phyloP scores from a whole-genome alignment of 2,113 vertebrate species.

The Xiphophorus hellerii region DNA sequence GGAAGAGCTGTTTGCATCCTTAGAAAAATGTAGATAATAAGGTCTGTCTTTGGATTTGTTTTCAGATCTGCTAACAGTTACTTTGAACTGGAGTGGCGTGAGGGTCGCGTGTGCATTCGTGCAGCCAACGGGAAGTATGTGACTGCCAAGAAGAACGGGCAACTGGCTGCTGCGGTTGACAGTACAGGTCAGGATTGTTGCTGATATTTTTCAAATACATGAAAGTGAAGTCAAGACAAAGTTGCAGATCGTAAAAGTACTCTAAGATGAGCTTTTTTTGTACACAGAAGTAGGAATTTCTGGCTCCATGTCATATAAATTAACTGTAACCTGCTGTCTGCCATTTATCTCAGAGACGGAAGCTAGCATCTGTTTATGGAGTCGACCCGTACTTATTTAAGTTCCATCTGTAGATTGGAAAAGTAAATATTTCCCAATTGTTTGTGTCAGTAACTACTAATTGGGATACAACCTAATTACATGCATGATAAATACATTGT shows the following conservation, averaged over 20 bases:
- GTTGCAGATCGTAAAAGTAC: not conserved
- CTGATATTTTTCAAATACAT: not conserved
- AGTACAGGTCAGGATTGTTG: conserved; percentile 81
- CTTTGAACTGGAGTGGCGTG: conserved; percentile 94
- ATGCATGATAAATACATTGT: too few species aligned
- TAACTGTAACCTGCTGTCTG: not conserved
- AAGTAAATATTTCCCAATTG: not conserved
- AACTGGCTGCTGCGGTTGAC: conserved; percentile 91
- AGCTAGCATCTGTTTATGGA: not conserved
- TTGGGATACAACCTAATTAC: not conserved
- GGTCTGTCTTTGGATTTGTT: conserved; percentile 13
- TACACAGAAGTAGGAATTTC: not conserved
- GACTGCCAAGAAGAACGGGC: conserved; percentile 94
- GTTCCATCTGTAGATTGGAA: not conserved
- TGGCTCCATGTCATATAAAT: not conserved
- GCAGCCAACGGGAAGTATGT: conserved; percentile 93
- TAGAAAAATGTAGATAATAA: not conserved
- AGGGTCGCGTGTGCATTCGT: conserved; percentile 87
- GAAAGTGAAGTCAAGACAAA: not conserved
- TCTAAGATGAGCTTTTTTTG: not conserved
- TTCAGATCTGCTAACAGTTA: conserved; percentile 88
- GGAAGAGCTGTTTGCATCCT: not conserved
- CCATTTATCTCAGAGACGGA: not conserved
- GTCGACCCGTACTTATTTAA: not conserved
- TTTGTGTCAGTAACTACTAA: not conserved